These are phyloP conservation scores for Drosophila kurseongensis DNA, from an alignment of 1,140 invertebrate species.

Conservation along the genomic window DNA sequence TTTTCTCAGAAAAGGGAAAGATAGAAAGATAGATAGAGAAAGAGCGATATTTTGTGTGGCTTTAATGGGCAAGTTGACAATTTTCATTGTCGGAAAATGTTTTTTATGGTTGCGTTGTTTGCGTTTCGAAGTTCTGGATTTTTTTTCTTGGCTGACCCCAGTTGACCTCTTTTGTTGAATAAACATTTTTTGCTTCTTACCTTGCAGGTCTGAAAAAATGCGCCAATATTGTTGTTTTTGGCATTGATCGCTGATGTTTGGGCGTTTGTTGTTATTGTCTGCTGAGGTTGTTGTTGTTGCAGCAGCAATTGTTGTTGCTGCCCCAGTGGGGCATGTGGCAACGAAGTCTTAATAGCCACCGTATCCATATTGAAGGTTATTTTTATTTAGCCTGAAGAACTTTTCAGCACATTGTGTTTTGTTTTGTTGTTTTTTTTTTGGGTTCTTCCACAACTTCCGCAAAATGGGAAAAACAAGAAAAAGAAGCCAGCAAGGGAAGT, in stretches of 20 bases:
- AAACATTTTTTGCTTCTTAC: constrained; percentile 53
- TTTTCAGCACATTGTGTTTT: constrained; percentile 29
- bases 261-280: constrained; percentile 32
- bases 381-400: not conserved
- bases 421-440: constrained; percentile 8
- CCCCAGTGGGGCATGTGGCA: constrained; percentile 75
- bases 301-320: constrained; percentile 59
- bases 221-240: constrained; percentile 79
- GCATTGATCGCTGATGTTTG: constrained; percentile 48
- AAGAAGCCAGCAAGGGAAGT: constrained; percentile 46
- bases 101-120: constrained; percentile 15
- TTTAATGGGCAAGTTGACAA: constrained; percentile 19
- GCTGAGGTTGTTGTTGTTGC: constrained; percentile 44
- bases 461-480: constrained; percentile 5
- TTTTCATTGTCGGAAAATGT: constrained; percentile 18
- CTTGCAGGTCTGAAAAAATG: constrained; percentile 84
- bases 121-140: constrained; percentile 9
- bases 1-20: constrained; percentile 28
- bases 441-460: constrained; percentile 41
- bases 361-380: constrained; percentile 65
- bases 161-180: constrained; percentile 39
- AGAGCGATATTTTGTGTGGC: not conserved
- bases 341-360: constrained; percentile 78
- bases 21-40: not conserved
- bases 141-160: constrained; percentile 16